Evolutionary conservation across 2,113 vertebrate genomes (phyloP), one percentile per base, ranked within the genome.

Genomic region (Tinamus guttatus): DNA sequence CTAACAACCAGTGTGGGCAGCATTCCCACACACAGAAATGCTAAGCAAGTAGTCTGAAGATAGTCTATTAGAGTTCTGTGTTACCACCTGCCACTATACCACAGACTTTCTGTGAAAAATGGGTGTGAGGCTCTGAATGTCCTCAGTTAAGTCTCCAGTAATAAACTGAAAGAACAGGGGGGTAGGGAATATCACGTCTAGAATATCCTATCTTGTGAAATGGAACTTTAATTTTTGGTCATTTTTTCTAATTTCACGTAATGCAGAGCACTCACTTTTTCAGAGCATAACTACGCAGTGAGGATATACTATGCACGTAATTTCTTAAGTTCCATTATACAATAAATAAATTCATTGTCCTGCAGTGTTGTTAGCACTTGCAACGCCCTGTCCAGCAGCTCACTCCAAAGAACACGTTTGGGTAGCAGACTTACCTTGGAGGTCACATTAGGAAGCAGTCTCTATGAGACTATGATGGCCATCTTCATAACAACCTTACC

Each of bases 321-420:
- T 59, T 30, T 83, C 15, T 49, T 70, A 40, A 2, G 1, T 12
- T 54, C 20, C 11, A 36, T 13, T 7, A 20, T 58, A 58, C 3
- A 45, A 18, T 36, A 75, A 88, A 54, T 30, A 79, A 75, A 65
- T 43, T 71, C 28, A 49, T 36, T 38, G 54, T 38, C 77, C 52
- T 28, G 43, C 43, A 62, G 41, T 5, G 5, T 8, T n/a, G 13
- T 38, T 19, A 75, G 22, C 25, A 69, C 47, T 78, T 64, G 64
- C 43, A 94, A 81, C 2, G 24, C 27, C 20, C 75, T 90, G 34
- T 89, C 25, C 38, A 90, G 38, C 9, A 90, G 45, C 41, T 88
- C 10, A 2, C 4, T 75, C 54, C 36, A 75, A 78, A 83, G 34
- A 27, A 9, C 24, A 28, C 22, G 54, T 84, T 54, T 0, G 0